Conservation (phyloP, 2,113 vertebrate genomes). For the Corydoras sp. region DNA sequence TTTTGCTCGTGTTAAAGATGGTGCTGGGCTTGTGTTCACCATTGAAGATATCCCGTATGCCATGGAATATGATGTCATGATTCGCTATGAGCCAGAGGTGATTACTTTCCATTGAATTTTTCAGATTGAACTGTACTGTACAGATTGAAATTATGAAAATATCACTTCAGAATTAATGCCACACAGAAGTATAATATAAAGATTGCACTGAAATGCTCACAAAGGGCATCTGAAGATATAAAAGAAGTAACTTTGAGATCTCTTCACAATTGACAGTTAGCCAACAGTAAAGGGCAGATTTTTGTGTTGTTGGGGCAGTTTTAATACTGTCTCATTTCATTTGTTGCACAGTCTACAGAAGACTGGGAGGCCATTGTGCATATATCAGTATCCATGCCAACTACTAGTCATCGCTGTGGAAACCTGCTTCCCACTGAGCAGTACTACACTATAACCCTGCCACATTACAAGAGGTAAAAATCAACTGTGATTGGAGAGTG, state of each 20-base stretch:
- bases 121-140: too few species aligned
- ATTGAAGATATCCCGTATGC: conserved; percentile 70
- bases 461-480: conserved; percentile 68
- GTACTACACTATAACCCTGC: conserved; percentile 70
- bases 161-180: too few species aligned
- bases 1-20: conserved; percentile 73
- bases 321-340: too few species aligned
- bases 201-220: too few species aligned
- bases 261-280: too few species aligned
- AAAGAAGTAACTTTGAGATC: too few species aligned
- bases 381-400: conserved; percentile 68
- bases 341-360: conserved; percentile 69
- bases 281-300: background rate
- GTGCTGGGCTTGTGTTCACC: conserved; percentile 76
- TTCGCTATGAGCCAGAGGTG: conserved; percentile 80
- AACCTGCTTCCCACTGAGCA: conserved; percentile 80
- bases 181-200: too few species aligned
- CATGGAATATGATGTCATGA: conserved; percentile 82
- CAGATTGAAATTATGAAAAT: too few species aligned
- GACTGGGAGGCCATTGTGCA: conserved; percentile 81
- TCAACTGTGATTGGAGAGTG: background rate
- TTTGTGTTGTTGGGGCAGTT: background rate
- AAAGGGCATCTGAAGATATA: too few species aligned
- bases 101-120: background rate
- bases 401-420: conserved; percentile 73